phyloP scores from a whole-genome alignment of 1,140 invertebrate genomes.

The Campoletis sonorensis region DNA sequence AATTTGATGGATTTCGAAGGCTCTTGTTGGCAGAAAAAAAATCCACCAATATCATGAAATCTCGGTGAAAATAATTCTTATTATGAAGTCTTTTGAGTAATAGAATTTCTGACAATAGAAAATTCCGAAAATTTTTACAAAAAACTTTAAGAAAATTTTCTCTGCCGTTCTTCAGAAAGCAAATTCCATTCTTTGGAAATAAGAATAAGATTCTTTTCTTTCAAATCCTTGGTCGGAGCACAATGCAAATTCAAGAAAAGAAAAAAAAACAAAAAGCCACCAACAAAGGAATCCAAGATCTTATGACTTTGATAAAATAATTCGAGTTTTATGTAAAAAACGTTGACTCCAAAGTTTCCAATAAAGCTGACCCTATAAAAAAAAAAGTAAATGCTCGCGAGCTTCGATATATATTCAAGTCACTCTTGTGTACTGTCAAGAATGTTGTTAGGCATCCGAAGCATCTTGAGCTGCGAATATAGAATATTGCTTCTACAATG shows the following conservation, averaged over 20 bases:
- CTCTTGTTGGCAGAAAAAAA: no score
- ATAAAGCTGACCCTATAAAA: not conserved
- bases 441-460: not conserved
- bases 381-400: no score
- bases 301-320: not conserved
- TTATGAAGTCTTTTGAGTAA: no score
- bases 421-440: not conserved
- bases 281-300: not conserved
- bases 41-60: no score
- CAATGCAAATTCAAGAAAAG: not conserved
- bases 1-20: no score
- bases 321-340: not conserved
- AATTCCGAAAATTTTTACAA: not conserved
- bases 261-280: not conserved
- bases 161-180: not conserved
- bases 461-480: not conserved
- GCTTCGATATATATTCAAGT: not conserved
- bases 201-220: no score
- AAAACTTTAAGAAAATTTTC: not conserved
- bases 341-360: not conserved
- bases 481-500: not conserved
- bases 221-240: no score
- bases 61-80: no score
- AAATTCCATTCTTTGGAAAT: not conserved
- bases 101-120: no score